Conservation (phyloP, 2,113 vertebrate species). For the Trochalopteron elliotii region DNA sequence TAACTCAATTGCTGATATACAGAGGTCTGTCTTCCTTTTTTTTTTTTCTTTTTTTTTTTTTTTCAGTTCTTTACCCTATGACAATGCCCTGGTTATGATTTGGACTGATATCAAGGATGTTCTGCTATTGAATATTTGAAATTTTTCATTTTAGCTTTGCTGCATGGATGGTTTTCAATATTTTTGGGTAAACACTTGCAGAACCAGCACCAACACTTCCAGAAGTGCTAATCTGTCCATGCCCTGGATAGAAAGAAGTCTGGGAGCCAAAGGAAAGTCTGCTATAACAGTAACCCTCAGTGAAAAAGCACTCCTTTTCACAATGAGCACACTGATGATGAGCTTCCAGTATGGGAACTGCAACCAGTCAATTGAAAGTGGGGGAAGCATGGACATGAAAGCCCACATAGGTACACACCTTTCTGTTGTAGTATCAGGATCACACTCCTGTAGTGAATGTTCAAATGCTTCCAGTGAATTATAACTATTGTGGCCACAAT, state of each 20-base stretch:
- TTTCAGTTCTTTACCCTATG: neutral
- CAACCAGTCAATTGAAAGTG: no score
- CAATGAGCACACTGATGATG: neutral
- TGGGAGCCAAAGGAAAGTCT: neutral
- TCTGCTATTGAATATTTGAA: neutral
- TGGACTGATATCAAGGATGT: neutral
- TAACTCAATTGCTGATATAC: neutral
- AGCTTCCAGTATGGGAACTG: neutral
- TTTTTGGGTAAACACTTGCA: neutral
- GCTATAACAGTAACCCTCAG: neutral
- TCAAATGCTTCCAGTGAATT: neutral
- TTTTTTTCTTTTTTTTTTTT: no score
- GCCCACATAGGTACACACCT: neutral
- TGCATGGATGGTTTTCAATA: fast-evolving
- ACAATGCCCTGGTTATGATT: neutral
- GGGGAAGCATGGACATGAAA: fast-evolving
- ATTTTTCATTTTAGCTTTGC: neutral
- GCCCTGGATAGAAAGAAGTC: neutral
- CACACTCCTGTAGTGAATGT: neutral
- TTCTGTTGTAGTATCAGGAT: neutral
- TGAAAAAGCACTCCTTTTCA: neutral
- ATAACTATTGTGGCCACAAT: neutral
- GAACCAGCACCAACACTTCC: neutral
- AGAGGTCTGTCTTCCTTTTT: neutral
- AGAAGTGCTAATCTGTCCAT: neutral